Conservation (phyloP, 2,113 vertebrate genomes). For the Leptocoma aspasia region DNA sequence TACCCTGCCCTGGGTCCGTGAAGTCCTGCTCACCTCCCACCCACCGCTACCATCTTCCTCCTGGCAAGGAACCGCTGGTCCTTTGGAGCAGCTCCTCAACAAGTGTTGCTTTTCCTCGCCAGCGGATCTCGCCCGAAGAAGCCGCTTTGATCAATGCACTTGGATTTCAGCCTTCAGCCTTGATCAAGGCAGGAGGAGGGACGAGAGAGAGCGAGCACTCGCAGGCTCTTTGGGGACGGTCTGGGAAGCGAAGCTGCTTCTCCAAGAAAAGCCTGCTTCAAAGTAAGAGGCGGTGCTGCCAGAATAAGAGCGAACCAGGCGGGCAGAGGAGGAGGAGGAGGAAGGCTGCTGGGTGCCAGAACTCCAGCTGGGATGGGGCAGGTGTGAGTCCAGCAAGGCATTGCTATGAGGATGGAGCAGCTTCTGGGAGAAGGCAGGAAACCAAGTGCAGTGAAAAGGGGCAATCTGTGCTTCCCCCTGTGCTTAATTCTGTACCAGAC, state of each 20-base stretch:
- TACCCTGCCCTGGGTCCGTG: not conserved
- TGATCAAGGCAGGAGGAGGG: conserved; percentile 58
- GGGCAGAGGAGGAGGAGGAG: not conserved
- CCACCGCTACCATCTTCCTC: not conserved
- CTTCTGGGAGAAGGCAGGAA: not conserved
- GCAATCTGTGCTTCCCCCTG: fast-evolving
- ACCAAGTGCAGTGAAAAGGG: not conserved
- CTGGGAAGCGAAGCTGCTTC: not conserved
- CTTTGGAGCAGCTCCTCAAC: not conserved
- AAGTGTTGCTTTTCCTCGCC: conserved; percentile 6
- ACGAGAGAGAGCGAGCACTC: not conserved
- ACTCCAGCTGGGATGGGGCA: not conserved
- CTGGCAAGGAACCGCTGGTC: fast-evolving
- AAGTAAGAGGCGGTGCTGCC: conserved; percentile 8
- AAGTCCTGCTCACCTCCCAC: not conserved
- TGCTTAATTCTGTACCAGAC: not conserved
- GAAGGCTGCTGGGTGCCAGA: not conserved
- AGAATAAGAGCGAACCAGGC: conserved; percentile 15
- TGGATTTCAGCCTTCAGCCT: conserved; percentile 57
- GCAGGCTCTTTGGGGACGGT: not conserved
- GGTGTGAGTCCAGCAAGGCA: not conserved
- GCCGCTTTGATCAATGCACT: conserved; percentile 23
- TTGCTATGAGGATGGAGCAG: not conserved
- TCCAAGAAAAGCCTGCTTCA: conserved; percentile 40
- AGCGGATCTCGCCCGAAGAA: not conserved